Conservation (phyloP, 2,797 vertebrate species). For the Anabacerthia variegaticeps region DNA sequence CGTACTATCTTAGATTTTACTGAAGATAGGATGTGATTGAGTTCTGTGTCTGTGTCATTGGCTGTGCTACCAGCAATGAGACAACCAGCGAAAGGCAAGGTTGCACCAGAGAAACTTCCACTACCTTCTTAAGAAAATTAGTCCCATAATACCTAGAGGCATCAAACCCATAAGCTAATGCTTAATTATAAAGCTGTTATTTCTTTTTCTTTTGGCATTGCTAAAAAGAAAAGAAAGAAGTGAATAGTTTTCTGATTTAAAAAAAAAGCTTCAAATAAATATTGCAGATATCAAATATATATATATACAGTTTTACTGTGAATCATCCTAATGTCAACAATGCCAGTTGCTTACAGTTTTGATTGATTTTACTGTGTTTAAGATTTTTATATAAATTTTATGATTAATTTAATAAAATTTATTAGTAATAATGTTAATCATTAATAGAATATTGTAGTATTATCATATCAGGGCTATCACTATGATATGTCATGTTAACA, state of each 20-base stretch:
- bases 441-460: not conserved
- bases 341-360: not conserved
- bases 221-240: not conserved
- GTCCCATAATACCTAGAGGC: not conserved
- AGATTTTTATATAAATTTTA: not conserved
- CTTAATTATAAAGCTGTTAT: not conserved
- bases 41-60: constrained; percentile 63
- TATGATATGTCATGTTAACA: not conserved
- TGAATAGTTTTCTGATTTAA: not conserved
- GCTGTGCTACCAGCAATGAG: constrained; percentile 70
- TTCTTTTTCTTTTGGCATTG: not conserved
- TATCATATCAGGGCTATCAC: not conserved
- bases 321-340: not conserved
- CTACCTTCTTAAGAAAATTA: not conserved
- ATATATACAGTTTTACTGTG: not conserved
- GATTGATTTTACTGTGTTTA: not conserved
- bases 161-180: not conserved
- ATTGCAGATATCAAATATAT: not conserved
- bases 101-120: not conserved
- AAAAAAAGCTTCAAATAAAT: not conserved
- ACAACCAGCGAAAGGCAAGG: constrained; percentile 47
- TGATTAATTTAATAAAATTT: not conserved
- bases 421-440: not conserved
- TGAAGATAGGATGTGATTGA: constrained; percentile 52
- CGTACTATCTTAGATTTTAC: constrained; percentile 29